Evolutionary conservation across 2,113 vertebrate genomes (phyloP), one percentile per base, ranked within the genome.

Genomic region (Poeciliopsis turrubarensis): DNA sequence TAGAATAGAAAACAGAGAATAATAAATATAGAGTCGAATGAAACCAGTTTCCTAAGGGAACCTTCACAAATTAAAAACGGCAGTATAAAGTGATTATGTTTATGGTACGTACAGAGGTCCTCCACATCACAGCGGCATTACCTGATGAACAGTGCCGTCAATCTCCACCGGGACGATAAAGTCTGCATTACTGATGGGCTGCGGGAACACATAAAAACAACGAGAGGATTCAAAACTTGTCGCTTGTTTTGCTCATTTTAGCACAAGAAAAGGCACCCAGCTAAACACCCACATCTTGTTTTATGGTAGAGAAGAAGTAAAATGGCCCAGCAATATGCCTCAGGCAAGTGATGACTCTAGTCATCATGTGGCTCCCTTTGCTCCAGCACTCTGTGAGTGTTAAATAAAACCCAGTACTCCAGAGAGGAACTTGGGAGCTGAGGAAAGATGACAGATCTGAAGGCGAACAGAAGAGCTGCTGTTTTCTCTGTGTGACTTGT

Each of bases 131-230:
- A 17, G 71, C 29, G 19, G 51, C 26, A n/a, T 79, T 89, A 93
- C 88, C 87, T 91, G 88, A 88, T 91, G 89, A 87, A 92, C 83
- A 30, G 90, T 90, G 64, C 89, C 89, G 82, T 91, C 89, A 68
- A 91, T 94, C 90, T 93, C 90, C 83, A 93, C 87, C 17, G 90
- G 91, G 83, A 91, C 91, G 51, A 89, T 88, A 75, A 91, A 85
- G 75, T 88, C 86, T 47, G 86, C 89, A 70, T 91, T 91, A 79
- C 75, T 91, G 85, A 91, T 87, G 39, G 89, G 89, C 89, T 91
- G 84, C 60, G 70, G 39, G 60, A 65, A 12, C 22, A 79, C 39
- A 77, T n/a, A 44, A 39, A 87, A 66, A 73, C 8, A 80, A 31
- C 68, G 44, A 44, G 5, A 84, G 15, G 61, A 70, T 51, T 73